A percentile compares a stretch with the other conserved stretches of the same genome.
Conservation (phyloP, 2,113 vertebrate species). For the Tachysurus fulvidraco region DNA sequence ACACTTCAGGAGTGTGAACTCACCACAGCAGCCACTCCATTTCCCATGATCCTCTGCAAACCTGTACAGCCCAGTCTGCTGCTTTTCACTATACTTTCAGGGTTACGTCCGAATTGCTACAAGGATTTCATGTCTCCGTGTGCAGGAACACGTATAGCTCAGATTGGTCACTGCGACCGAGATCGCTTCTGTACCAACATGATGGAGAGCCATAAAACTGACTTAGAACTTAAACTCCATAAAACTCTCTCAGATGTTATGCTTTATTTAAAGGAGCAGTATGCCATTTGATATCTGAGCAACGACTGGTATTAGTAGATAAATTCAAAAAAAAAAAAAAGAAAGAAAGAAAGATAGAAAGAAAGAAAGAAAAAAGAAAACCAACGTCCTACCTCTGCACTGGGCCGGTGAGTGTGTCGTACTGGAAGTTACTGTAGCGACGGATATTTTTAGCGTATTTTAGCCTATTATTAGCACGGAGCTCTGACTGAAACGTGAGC, state of each 20-base stretch:
- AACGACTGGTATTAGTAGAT: no score
- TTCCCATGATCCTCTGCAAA: background rate
- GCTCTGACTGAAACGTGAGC: conserved; percentile 64
- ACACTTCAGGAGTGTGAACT: conserved; percentile 37
- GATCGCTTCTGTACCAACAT: background rate
- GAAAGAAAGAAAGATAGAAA: background rate
- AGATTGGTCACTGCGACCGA: background rate
- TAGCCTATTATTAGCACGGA: conserved; percentile 54
- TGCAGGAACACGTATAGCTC: background rate
- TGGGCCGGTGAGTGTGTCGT: conserved; percentile 15
- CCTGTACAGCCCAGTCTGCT: background rate
- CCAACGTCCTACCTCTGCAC: conserved; percentile 29
- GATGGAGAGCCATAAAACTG: background rate
- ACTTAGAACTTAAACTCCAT: no score
- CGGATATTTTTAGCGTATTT: conserved; percentile 52
- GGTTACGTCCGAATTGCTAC: background rate
- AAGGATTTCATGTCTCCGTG: background rate
- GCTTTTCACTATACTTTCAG: background rate
- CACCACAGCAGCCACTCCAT: conserved; percentile 25
- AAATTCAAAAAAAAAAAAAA: background rate
- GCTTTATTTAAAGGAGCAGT: background rate
- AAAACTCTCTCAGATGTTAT: background rate
- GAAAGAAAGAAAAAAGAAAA: background rate
- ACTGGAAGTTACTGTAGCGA: conserved; percentile 50
- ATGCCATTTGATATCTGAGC: background rate